Evolutionary conservation across 2,888 invertebrate genomes (phyloP).

Genomic region (Trachelus stipa): DNA sequence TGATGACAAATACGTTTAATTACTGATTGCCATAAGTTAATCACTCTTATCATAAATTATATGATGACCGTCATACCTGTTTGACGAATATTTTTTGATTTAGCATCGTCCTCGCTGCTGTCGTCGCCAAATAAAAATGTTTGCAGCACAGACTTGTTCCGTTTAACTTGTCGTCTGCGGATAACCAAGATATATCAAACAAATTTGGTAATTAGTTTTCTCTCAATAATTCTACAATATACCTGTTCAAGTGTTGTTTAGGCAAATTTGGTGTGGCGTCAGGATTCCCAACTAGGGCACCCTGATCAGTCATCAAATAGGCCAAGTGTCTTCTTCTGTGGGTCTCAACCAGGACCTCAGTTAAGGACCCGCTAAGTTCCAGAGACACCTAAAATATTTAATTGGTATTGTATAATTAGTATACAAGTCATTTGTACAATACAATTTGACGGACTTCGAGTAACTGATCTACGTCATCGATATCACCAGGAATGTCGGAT

Average conservation of each 20-base stretch:
- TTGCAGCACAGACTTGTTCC: conserved; percentile 91
- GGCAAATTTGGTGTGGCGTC: conserved; percentile 91
- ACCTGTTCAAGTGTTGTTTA: conserved; percentile 88
- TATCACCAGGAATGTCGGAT: conserved; percentile 94
- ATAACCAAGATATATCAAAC: conserved; percentile 9
- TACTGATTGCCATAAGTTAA: neutral
- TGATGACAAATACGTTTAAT: conserved; percentile 3
- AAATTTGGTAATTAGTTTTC: conserved; percentile 11
- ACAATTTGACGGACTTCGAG: conserved; percentile 72
- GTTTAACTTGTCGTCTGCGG: conserved; percentile 85
- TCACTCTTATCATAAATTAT: conserved; percentile 7
- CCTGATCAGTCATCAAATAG: conserved; percentile 97
- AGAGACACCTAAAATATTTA: conserved; percentile 70
- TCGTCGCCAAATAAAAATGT: conserved; percentile 87
- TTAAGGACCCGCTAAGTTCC: conserved; percentile 84
- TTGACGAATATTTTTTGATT: conserved; percentile 97
- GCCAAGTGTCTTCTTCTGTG: conserved; percentile 93
- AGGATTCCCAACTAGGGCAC: conserved; percentile 91
- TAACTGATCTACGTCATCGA: conserved; percentile 90
- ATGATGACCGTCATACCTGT: conserved; percentile 70
- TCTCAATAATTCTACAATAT: conserved; percentile 24
- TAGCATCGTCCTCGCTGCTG: conserved; percentile 82
- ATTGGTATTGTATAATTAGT: conserved; percentile 10
- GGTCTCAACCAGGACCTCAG: conserved; percentile 87
- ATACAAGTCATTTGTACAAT: neutral